Evolutionary conservation across 2,888 invertebrate genomes (phyloP), one percentile per base, ranked within the genome.

Genomic region (Oegoconia quadripuncta): DNA sequence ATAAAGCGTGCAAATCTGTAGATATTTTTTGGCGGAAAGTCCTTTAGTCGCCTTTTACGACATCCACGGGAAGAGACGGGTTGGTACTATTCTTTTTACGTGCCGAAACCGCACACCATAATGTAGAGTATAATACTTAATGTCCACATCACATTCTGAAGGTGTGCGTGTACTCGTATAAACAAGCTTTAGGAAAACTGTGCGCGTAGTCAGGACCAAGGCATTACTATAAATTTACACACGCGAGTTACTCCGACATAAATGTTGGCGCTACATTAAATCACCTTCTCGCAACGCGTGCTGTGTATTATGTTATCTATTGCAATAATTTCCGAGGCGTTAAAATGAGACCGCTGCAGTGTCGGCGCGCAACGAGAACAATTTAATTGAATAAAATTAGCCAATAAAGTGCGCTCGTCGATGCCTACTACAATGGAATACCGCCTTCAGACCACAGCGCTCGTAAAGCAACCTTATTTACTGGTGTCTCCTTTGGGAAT

Each of bases 381-480:
- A 80, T 84, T 83, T 84, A 84, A 86, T 86, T 84, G 86, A 81
- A 84, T 78, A 76, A 86, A 86, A 86, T 86, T 86, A 86, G 81
- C 81, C 82, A 80, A 86, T 87, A 87, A 87, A 87, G 64, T 78
- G 67, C 55, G 58, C 59, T 51, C 64, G 71, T 79, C 78, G 79
- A 79, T 69, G 67, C 51, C 40, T 2, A 3, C 69, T 67, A 86
- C 86, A 87, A 86, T 83, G 82, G 83, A 78, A 84, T 83, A 81
- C 86, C 83, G 66, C 65, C 62, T 69, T 54, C 50, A 58, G 55
- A 58, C 50, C 48, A 54, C 59, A 48, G 52, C 51, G 53, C 44
- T 68, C 79, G 75, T 87, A 86, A 87, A 83, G 48, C 58, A 66
- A 48, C 65, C 65, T 81, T 83, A 74, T 86, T 86, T 84, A 86